Conservation (phyloP, 2,113 vertebrate species). For the Sterna hirundo region DNA sequence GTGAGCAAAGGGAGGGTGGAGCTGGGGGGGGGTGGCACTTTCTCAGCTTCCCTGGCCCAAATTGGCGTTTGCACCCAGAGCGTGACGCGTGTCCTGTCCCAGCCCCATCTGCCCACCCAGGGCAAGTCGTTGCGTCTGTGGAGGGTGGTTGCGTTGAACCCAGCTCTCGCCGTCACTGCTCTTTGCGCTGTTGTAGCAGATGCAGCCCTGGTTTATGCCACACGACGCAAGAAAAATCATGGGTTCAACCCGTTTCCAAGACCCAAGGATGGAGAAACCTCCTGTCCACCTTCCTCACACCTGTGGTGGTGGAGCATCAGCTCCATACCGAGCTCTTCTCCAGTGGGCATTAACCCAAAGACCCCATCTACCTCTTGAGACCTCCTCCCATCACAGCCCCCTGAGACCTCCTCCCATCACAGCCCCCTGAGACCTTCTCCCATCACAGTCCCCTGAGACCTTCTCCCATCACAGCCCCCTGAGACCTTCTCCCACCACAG, state of each 20-base stretch:
- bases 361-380: neutral
- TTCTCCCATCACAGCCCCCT: too few relatives aligned
- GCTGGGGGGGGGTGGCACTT: neutral
- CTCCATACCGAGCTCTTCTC: neutral
- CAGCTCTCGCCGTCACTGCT: accelerated
- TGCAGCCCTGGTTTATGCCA: neutral
- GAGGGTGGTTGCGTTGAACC: neutral
- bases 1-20: neutral
- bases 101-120: accelerated
- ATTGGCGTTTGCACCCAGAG: accelerated
- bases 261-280: neutral
- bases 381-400: too few relatives aligned
- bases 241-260: neutral
- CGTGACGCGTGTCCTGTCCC: accelerated
- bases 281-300: too few relatives aligned
- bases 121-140: accelerated
- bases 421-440: too few relatives aligned
- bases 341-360: accelerated
- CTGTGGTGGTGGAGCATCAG: neutral
- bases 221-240: accelerated
- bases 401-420: neutral
- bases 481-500: too few relatives aligned
- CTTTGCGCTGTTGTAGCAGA: accelerated
- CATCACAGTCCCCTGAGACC: too few relatives aligned
- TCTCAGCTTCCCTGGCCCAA: neutral